Base-by-base conservation (phyloP, 2,113 vertebrate genomes). In the Chaetura pelagica region DNA sequence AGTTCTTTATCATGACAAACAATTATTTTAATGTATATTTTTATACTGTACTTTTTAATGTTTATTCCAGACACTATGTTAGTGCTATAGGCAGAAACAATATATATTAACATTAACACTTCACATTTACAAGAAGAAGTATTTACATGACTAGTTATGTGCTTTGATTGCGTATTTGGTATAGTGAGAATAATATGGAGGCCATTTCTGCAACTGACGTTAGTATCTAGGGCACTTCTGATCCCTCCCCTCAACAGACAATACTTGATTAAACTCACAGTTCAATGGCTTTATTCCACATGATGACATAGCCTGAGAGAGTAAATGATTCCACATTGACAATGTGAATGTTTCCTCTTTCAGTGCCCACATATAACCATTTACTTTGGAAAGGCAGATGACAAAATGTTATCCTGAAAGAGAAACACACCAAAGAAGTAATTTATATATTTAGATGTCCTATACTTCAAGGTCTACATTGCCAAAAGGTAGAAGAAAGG, bases 211-310 rank as follows among this genome's bases (percentile, higher is more conserved):
- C 29, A 81, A 71, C 17, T 63, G 51, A 87, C 35, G 10, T 38
- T 58, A 84, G 13, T 21, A 72, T 15, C 23, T 77, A 8, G 34
- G 34, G 72, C 38, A 42, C 4, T 35, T 30, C 21, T 66, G 35
- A 32, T 82, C 23, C 23, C 15, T 22, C 26, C 30, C 34, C 21
- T 69, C 34, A 76, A 48, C 3, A 69, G 14, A 30, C 42, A 96
- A 24, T 48, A 86, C 21, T 26, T 77, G 80, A 79, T 86, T 55
- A 73, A 69, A 99, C 99, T 99, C 97, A 99, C 99, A 99, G 98
- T 99, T 99, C 99, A 96, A 99, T 99, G 99, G 99, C 99, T 99
- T 99, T 99, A 98, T 99, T 99, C 99, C 99, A 99, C 99, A 99
- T 99, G 98, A 99, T 99, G 98, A 99, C 99, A 83, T 99, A 99